A percentile compares a stretch with the other conserved stretches of the same genome.
phyloP scores from a whole-genome alignment of 2,888 invertebrate species.

The Microctonus aethiopoides region DNA sequence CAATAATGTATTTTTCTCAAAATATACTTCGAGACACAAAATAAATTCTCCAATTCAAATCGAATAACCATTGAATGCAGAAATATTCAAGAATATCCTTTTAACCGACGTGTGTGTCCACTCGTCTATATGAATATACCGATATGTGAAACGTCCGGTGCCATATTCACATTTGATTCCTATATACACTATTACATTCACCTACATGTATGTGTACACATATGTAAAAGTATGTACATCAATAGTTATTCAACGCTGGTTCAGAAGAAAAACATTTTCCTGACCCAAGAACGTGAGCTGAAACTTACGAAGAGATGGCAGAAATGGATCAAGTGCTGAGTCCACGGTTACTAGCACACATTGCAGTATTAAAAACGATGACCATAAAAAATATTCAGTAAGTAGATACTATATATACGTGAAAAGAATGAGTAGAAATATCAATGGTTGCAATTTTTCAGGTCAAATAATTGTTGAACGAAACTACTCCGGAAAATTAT shows the following conservation, averaged over 20 bases:
- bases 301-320: neutral
- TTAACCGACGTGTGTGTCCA: neutral
- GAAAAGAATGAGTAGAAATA: too few species aligned
- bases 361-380: neutral
- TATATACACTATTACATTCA: too few species aligned
- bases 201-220: too few species aligned
- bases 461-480: too few species aligned
- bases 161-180: neutral
- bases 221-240: too few species aligned
- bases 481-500: too few species aligned
- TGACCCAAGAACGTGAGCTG: neutral
- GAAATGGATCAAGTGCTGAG: slow-evolving; percentile 30
- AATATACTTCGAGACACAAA: neutral
- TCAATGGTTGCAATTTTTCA: too few species aligned
- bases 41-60: neutral
- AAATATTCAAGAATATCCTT: neutral
- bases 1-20: neutral
- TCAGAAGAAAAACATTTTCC: neutral
- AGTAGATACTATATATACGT: too few species aligned
- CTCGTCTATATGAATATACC: neutral
- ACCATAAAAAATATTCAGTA: too few species aligned
- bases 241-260: neutral
- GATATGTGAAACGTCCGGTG: neutral
- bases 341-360: slow-evolving; percentile 27
- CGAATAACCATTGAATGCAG: neutral